Percentiles rank a stretch among this genome's conserved stretches.
These are phyloP conservation scores for Sinelater perroti DNA, from an alignment of 2,888 invertebrate species.

Conservation along the genomic window DNA sequence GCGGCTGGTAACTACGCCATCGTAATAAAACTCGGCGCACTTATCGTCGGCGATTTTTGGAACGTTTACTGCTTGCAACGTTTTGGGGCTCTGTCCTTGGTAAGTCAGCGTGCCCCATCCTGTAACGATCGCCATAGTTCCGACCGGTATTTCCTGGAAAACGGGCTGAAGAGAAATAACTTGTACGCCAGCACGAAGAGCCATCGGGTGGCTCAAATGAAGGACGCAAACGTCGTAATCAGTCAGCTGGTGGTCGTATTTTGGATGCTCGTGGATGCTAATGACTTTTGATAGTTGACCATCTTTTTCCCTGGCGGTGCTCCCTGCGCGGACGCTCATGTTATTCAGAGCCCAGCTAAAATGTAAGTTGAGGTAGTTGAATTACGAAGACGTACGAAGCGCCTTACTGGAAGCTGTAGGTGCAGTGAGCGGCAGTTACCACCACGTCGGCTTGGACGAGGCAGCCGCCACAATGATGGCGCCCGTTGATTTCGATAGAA, in stretches of 20 bases:
- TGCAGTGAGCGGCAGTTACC: not conserved
- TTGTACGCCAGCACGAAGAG: not conserved
- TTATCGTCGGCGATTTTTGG: not conserved
- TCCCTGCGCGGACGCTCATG: not conserved
- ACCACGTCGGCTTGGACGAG: not conserved
- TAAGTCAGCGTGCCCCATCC: not conserved
- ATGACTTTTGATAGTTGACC: not conserved
- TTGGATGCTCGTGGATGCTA: not conserved
- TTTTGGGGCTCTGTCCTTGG: not conserved
- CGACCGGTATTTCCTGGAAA: not conserved
- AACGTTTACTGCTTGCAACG: not conserved
- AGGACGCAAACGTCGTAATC: not conserved
- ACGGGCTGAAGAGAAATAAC: not conserved
- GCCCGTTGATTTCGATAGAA: no score
- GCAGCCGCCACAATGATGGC: no score
- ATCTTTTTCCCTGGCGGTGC: not conserved
- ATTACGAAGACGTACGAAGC: not conserved
- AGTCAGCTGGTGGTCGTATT: not conserved
- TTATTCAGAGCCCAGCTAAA: not conserved
- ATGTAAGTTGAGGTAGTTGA: not conserved
- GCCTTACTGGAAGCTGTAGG: not conserved
- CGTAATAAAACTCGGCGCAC: not conserved
- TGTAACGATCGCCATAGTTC: not conserved
- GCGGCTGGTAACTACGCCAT: not conserved
- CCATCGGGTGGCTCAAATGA: not conserved